phyloP scores from a whole-genome alignment of 2,888 invertebrate species.

The Xestoiulus laeticollis region DNA sequence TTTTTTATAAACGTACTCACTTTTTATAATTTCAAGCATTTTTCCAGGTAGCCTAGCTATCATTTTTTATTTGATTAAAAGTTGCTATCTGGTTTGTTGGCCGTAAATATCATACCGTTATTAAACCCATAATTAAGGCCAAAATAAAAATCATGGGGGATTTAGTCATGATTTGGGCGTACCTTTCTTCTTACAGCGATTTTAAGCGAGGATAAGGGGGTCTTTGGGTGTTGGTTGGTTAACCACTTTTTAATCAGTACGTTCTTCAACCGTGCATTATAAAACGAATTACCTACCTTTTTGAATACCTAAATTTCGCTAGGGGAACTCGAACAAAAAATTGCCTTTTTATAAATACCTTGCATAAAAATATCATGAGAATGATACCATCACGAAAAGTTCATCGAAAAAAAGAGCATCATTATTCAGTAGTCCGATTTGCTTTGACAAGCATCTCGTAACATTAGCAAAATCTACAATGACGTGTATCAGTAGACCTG shows the following conservation, averaged over 20 bases:
- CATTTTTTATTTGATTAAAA: background rate
- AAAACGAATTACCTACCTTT: background rate
- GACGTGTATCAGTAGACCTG: too few relatives aligned
- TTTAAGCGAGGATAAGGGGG: background rate
- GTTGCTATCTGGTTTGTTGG: background rate
- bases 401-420: background rate
- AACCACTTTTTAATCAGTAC: conserved; percentile 37
- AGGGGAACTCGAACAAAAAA: background rate
- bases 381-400: too few relatives aligned
- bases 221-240: conserved; percentile 24
- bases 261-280: conserved; percentile 15
- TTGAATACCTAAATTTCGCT: background rate
- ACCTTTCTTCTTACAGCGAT: background rate
- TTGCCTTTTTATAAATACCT: background rate
- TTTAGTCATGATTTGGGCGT: conserved; percentile 24
- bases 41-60: background rate
- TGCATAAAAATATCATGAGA: background rate
- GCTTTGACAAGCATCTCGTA: background rate
- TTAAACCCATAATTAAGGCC: background rate
- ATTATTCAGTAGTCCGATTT: background rate
- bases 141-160: conserved; percentile 4
- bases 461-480: background rate
- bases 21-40: background rate
- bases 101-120: background rate
- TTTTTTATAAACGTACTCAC: too few relatives aligned